Percentiles rank a stretch among this genome's conserved stretches.
Evolutionary conservation across 2,113 vertebrate genomes (phyloP).

Genomic region (Notothenia coriiceps): DNA sequence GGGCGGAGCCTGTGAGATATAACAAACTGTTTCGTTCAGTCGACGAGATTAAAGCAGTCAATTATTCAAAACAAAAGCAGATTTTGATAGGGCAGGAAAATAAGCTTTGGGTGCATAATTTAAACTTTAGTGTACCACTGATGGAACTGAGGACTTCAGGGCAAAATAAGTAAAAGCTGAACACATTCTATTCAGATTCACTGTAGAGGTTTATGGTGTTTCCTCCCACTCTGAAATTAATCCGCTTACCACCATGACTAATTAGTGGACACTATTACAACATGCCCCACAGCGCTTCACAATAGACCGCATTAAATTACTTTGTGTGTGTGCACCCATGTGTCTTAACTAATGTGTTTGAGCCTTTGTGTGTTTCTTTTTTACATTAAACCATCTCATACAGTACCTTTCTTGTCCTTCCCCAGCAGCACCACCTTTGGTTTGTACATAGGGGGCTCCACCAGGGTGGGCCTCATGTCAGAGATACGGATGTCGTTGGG

Average conservation of each 20-base stretch:
- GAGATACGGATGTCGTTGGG: conserved; percentile 98
- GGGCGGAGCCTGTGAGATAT: too few relatives aligned
- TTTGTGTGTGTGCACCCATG: background rate
- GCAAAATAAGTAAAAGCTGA: conserved; percentile 18
- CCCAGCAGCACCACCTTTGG: conserved; percentile 98
- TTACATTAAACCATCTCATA: background rate
- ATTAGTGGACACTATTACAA: conserved; percentile 65
- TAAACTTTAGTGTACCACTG: background rate
- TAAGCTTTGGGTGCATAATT: conserved; percentile 13
- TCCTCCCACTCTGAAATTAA: conserved; percentile 44
- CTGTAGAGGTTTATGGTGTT: conserved; percentile 2
- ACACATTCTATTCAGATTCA: conserved; percentile 11
- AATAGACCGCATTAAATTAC: conserved; percentile 51
- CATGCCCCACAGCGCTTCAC: conserved; percentile 41
- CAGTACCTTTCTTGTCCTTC: conserved; percentile 98
- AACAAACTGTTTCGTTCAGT: conserved; percentile 22
- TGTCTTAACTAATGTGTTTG: conserved; percentile 5
- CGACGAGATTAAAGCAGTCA: conserved; percentile 24
- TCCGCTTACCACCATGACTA: conserved; percentile 53
- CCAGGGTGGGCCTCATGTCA: conserved; percentile 96
- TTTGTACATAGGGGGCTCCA: conserved; percentile 96
- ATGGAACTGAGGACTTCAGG: conserved; percentile 27
- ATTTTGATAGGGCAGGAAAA: conserved; percentile 29
- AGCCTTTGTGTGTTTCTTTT: background rate
- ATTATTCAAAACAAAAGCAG: conserved; percentile 34